phyloP scores from a whole-genome alignment of 2,888 invertebrate genomes.

The Alloplasta piceator region DNA sequence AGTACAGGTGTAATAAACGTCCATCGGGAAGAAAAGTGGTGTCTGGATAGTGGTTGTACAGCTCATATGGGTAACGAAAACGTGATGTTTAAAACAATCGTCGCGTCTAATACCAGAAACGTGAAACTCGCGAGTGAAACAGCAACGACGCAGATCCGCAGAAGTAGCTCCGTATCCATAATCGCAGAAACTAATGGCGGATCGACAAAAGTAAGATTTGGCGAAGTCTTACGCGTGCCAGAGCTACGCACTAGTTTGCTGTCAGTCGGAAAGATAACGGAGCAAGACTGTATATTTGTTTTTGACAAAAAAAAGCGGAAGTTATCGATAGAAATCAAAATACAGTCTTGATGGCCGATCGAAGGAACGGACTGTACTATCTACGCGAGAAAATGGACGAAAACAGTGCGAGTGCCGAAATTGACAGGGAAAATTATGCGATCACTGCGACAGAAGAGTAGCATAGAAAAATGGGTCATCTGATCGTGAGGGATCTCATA shows the following conservation, averaged over 20 bases:
- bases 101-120: too few relatives aligned
- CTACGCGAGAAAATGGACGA: slow-evolving; percentile 34
- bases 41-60: slow-evolving; percentile 60
- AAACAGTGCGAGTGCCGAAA: slow-evolving; percentile 20
- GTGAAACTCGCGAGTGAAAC: slow-evolving; percentile 59
- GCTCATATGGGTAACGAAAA: slow-evolving; percentile 53
- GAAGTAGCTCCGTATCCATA: slow-evolving; percentile 9
- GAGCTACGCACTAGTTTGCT: slow-evolving; percentile 48
- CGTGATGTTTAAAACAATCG: slow-evolving; percentile 32
- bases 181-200: slow-evolving; percentile 12
- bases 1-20: not conserved
- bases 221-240: slow-evolving; percentile 46
- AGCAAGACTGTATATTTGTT: slow-evolving; percentile 85
- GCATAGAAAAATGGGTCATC: slow-evolving; percentile 53
- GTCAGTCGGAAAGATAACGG: slow-evolving; percentile 51
- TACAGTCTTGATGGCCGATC: slow-evolving; percentile 38
- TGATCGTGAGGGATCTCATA: too few relatives aligned
- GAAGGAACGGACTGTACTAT: slow-evolving; percentile 38
- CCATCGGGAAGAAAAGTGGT: slow-evolving; percentile 41
- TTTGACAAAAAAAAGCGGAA: slow-evolving; percentile 58
- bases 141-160: slow-evolving; percentile 47
- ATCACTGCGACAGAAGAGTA: slow-evolving; percentile 13
- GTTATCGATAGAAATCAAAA: slow-evolving; percentile 36
- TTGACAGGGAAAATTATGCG: not conserved
- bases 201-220: slow-evolving; percentile 24